Conservation (phyloP, 2,113 vertebrate genomes). For the Phrynosoma platyrhinos region DNA sequence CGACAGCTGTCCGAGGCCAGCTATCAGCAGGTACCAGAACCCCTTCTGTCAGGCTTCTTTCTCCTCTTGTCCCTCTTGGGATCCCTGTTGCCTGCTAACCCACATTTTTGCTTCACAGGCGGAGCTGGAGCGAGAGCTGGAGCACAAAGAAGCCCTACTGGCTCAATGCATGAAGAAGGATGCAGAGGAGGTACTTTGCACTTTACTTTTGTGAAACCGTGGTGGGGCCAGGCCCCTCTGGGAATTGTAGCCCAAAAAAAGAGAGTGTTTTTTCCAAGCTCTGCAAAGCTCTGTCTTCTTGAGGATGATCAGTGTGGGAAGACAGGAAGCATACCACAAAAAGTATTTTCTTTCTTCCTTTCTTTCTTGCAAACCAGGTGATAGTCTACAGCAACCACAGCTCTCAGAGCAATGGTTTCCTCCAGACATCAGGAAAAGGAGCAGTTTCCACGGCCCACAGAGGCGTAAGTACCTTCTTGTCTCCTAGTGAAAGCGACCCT, state of each 20-base stretch:
- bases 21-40: constrained; percentile 84
- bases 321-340: no score
- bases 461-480: constrained; percentile 76
- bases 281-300: background rate
- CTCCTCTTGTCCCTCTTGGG: background rate
- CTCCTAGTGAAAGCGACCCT: background rate
- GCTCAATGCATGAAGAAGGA: constrained; percentile 86
- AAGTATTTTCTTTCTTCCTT: background rate
- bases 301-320: no score
- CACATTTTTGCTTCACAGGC: constrained; percentile 68
- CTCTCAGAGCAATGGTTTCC: constrained; percentile 87
- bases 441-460: constrained; percentile 73
- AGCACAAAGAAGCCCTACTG: constrained; percentile 84
- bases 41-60: background rate
- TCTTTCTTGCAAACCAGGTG: constrained; percentile 60
- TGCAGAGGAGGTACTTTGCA: constrained; percentile 82
- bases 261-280: no score
- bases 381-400: constrained; percentile 67
- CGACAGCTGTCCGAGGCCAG: constrained; percentile 85
- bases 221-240: background rate
- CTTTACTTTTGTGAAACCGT: background rate
- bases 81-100: background rate
- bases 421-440: constrained; percentile 80
- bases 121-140: constrained; percentile 87
- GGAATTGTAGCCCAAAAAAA: no score